Evolutionary conservation across 92 coral and sea anemone species (phyloP), one percentile per base, ranked within the genome.

Genomic region (Epizoanthus fatuus): DNA sequence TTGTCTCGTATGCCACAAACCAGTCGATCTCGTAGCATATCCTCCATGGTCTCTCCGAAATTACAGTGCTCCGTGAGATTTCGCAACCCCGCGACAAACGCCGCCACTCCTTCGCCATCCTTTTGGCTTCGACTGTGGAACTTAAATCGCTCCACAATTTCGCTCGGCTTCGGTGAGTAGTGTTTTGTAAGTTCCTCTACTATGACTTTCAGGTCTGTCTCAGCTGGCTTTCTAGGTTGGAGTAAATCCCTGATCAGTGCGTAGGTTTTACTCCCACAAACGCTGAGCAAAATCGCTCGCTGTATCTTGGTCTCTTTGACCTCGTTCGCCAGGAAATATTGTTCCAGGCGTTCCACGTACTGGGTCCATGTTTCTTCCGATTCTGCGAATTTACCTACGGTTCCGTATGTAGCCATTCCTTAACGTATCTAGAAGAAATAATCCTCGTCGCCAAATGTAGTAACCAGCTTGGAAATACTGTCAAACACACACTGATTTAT

Each of bases 91-190:
- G 88, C 88, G 5, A 92, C 92, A 7, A 78, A 92, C 66, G 60
- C 87, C 64, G 90, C 89, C n/a, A 91, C 83, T 16, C 80, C 77
- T 81, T 91, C 95, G 6, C 87, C 85, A n/a, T 88, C 90, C 9
- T 19, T 72, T 3, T 81, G 89, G 8, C 74, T 57, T 32, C 92
- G 87, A 66, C 72, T 77, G 75, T 86, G 86, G 35, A 89, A 92
- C 70, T 75, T 92, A 74, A 80, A 86, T 20, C 91, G 82, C 52
- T 92, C 89, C 2, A 89, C 91, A 9, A 92, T 90, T 12, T 29
- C 60, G 20, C 90, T 84, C 44, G 92, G 91, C 39, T 93, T 90
- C 14, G 90, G 96, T 81, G 86, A 68, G 78, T 81, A 81, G 72
- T 86, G 84, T n/a, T 69, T 58, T 16, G 59, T 75, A 20, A 79